Conservation (phyloP, 2,797 vertebrate species). For the Xyrichtys novacula region DNA sequence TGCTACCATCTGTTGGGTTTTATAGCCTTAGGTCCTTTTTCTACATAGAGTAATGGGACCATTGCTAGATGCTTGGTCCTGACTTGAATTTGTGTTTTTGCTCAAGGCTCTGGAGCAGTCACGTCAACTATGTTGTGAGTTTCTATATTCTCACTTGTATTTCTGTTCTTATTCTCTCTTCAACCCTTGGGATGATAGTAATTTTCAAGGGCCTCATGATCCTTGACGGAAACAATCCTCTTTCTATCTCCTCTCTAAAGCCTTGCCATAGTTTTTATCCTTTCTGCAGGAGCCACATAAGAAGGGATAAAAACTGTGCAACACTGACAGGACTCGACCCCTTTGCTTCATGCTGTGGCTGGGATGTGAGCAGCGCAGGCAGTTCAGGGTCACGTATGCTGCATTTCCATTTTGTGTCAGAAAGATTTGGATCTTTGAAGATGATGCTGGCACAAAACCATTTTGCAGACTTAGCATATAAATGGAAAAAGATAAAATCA, state of each 20-base stretch:
- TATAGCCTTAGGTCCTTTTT: constrained; percentile 32
- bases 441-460: constrained; percentile 61
- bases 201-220: constrained; percentile 34
- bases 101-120: constrained; percentile 42
- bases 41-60: constrained; percentile 26
- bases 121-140: constrained; percentile 29
- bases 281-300: constrained; percentile 31
- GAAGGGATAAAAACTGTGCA: constrained; percentile 14
- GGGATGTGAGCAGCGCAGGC: constrained; percentile 28
- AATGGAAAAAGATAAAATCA: constrained; percentile 77
- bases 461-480: constrained; percentile 77
- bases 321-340: constrained; percentile 35
- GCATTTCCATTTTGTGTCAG: constrained; percentile 66
- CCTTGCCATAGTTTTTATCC: constrained; percentile 14
- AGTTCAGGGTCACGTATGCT: constrained; percentile 24
- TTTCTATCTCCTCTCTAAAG: constrained; percentile 30
- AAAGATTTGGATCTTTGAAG: constrained; percentile 72
- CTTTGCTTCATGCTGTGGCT: constrained; percentile 29
- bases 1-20: constrained; percentile 55
- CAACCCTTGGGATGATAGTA: constrained; percentile 46
- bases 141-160: constrained; percentile 51
- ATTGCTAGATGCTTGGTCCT: constrained; percentile 44
- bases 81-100: constrained; percentile 52
- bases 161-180: constrained; percentile 33
- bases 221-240: constrained; percentile 44